Conservation (phyloP, 1,140 invertebrate species). For the Macrobrachium rosenbergii region DNA sequence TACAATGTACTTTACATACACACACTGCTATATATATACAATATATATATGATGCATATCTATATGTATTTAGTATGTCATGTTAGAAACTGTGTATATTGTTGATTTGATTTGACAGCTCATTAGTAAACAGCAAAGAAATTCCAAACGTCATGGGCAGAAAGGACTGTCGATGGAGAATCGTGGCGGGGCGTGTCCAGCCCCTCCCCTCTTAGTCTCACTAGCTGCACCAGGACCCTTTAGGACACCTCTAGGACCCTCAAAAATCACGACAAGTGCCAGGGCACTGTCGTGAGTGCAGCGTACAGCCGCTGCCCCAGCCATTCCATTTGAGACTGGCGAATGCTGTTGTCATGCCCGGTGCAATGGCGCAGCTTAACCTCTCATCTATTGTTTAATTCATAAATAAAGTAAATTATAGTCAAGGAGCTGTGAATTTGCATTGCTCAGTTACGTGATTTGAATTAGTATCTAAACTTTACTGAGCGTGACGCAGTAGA, state of each 20-base stretch:
- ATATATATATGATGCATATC: too few species aligned
- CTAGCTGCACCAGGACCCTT: conserved; percentile 49
- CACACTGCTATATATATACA: too few species aligned
- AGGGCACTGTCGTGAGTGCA: conserved; percentile 43
- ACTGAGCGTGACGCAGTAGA: conserved; percentile 57
- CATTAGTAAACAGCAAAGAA: background rate
- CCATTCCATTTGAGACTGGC: conserved; percentile 47
- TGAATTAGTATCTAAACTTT: conserved; percentile 44
- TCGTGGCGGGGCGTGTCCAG: conserved; percentile 41
- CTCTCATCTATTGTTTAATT: conserved; percentile 38
- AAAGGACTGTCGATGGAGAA: conserved; percentile 18
- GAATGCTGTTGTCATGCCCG: conserved; percentile 31
- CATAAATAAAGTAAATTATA: conserved; percentile 37
- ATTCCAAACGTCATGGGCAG: background rate
- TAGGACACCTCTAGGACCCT: conserved; percentile 49
- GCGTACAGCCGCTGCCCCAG: conserved; percentile 44
- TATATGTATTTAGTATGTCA: too few species aligned
- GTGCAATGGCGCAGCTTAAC: conserved; percentile 19
- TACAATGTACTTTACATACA: too few species aligned
- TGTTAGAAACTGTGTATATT: background rate
- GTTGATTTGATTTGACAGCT: conserved; percentile 18
- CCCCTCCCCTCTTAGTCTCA: conserved; percentile 46
- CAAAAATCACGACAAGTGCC: conserved; percentile 42
- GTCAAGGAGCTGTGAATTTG: conserved; percentile 49
- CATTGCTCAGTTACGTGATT: conserved; percentile 48